Evolutionary conservation across 2,113 vertebrate genomes (phyloP).

Genomic region (Charina bottae): DNA sequence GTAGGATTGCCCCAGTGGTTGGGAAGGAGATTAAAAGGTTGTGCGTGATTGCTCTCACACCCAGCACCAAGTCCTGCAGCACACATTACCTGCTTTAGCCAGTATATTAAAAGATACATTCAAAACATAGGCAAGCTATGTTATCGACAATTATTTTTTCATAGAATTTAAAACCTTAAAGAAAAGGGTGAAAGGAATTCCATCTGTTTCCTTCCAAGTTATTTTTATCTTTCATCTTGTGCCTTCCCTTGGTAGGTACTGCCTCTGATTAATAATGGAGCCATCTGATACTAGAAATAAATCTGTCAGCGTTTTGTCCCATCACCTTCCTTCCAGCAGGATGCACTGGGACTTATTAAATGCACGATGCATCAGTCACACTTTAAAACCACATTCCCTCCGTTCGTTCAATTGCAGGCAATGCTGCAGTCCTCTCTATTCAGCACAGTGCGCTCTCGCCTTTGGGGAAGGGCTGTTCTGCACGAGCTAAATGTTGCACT

Average conservation of each 20-base stretch:
- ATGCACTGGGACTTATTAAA: constrained; percentile 43
- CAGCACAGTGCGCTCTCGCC: not conserved
- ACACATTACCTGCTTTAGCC: not conserved
- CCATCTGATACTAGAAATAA: constrained; percentile 29
- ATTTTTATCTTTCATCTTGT: not conserved
- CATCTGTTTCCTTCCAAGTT: not conserved
- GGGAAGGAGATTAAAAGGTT: not conserved
- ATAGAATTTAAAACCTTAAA: not conserved
- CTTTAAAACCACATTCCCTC: not conserved
- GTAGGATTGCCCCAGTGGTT: not conserved
- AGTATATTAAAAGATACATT: not conserved
- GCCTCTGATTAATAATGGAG: constrained; percentile 15
- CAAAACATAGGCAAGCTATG: not conserved
- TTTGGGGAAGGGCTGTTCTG: constrained; percentile 7
- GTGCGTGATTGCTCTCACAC: not conserved
- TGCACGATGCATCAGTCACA: constrained; percentile 4
- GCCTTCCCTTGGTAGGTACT: not conserved
- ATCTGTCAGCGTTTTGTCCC: constrained; percentile 28
- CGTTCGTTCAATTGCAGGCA: not conserved
- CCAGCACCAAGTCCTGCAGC: not conserved
- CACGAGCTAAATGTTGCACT: not conserved
- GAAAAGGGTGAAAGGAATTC: not conserved
- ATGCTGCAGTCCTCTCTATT: not conserved
- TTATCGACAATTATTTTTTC: constrained; percentile 6
- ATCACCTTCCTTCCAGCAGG: not conserved